Evolutionary conservation across 1,140 invertebrate genomes (phyloP), one percentile per base, ranked within the genome.

Genomic region (Magallana ariakensis): DNA sequence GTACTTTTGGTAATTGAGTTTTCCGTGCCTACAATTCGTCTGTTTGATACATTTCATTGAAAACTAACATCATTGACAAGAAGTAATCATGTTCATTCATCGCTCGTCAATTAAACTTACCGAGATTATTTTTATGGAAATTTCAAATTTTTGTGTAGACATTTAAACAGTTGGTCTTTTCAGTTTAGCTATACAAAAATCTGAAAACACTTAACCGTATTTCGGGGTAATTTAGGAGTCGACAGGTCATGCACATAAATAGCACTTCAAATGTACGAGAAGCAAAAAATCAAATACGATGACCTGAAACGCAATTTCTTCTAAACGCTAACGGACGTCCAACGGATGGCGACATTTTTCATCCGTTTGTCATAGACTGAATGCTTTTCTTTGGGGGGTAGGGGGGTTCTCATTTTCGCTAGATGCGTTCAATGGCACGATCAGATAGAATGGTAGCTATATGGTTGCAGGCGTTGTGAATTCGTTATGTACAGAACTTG

Each of bases 1-100:
- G 66, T 11, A 75, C 66, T 75, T 75, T 75, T 75, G 22, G 66
- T 75, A 75, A 75, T 75, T 75, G 66, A 19, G 22, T 75, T 75
- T 26, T 33, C 66, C 22, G 22, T 75, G 22, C 22, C 22, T 10
- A 33, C 19, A 75, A 75, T 19, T 22, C 0, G 26, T 22, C 19
- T 70, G n/a, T 46, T 46, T 22, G 62, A 70, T 70, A 70, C 62
- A 70, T 19, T 22, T 70, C 66, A 75, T 26, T 75, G 22, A 75
- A 75, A 75, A 16, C 58, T n/a, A 13, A 16, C 58, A 60, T 13
- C 58, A 15, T 60, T 13, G 15, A 60, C 58, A 15, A 6, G 6
- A 11, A 11, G 58, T 60, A 60, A 60, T 60, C n/a, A 16, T 46
- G 33, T 46, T 46, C 33, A 46, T 46, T 46, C 33, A 46, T 46